Conservation (phyloP, 1,140 invertebrate genomes). For the Brachionus asplanchnoidis region DNA sequence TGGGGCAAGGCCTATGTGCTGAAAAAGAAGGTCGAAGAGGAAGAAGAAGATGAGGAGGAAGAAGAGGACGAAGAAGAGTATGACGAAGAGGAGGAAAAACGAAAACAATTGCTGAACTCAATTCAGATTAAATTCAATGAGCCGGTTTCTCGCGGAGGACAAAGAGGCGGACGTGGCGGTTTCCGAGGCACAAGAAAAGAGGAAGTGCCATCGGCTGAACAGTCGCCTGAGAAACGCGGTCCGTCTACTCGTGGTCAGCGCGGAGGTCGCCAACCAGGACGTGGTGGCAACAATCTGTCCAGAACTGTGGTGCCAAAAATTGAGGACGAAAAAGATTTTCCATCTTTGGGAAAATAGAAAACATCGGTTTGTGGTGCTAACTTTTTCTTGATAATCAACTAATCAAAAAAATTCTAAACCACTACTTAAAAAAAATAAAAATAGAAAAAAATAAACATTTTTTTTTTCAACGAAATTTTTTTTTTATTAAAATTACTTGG, state of each 20-base stretch:
- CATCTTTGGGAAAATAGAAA: conserved; percentile 38
- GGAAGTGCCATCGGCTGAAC: neutral
- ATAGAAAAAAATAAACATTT: conserved; percentile 4
- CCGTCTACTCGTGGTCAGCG: neutral
- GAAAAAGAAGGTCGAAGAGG: conserved; percentile 27
- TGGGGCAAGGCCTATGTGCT: conserved; percentile 28
- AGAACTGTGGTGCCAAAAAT: conserved; percentile 17
- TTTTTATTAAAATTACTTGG: conserved; percentile 5
- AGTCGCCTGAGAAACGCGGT: conserved; percentile 24
- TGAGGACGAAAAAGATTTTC: conserved; percentile 40
- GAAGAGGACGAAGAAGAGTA: conserved; percentile 26
- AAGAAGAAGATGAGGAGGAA: conserved; percentile 26
- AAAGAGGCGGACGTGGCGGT: conserved; percentile 10
- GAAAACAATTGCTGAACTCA: conserved; percentile 1
- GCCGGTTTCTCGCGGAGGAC: neutral
- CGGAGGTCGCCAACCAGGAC: neutral
- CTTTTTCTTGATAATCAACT: conserved; percentile 1
- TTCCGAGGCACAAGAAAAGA: neutral
- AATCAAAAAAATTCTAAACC: conserved; percentile 14
- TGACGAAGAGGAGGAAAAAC: conserved; percentile 20
- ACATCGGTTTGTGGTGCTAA: neutral
- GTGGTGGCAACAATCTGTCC: conserved; percentile 9
- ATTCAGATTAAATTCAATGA: conserved; percentile 40
- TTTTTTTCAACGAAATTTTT: neutral
- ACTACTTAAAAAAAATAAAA: conserved; percentile 31